Percentiles rank a stretch among this genome's conserved stretches.
phyloP scores from a whole-genome alignment of 1,140 invertebrate species.

The Choristoneura fumiferana region DNA sequence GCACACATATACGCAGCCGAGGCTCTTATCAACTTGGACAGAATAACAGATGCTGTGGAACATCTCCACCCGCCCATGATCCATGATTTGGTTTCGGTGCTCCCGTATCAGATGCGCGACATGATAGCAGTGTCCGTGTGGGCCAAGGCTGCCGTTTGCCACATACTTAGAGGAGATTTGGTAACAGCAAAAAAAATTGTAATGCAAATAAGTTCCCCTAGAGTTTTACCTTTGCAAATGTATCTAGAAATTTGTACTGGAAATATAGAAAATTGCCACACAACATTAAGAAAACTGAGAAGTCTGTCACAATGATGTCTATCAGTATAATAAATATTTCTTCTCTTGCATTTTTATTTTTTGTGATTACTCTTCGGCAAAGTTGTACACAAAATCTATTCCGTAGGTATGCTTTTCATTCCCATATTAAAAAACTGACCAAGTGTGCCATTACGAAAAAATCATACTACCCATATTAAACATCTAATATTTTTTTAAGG shows the following conservation, averaged over 20 bases:
- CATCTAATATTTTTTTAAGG: no score
- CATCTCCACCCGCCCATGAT: conserved; percentile 90
- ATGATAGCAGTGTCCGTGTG: conserved; percentile 70
- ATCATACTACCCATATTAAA: no score
- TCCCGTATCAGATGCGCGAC: conserved; percentile 65
- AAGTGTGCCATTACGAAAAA: no score
- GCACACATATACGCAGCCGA: conserved; percentile 94
- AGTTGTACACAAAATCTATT: no score
- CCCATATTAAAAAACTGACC: no score
- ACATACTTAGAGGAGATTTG: conserved; percentile 68
- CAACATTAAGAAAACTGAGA: conserved; percentile 64
- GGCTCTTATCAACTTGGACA: conserved; percentile 90
- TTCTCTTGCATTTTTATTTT: no score
- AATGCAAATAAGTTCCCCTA: conserved; percentile 67
- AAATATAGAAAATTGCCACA: conserved; percentile 73
- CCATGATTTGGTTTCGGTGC: conserved; percentile 65
- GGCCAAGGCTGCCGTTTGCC: conserved; percentile 72
- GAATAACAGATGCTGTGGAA: conserved; percentile 90
- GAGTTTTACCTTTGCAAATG: conserved; percentile 70
- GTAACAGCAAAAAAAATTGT: conserved; percentile 68
- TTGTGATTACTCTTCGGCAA: no score
- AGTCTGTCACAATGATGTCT: conserved; percentile 40
- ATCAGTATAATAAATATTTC: background rate
- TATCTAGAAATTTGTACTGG: conserved; percentile 76
- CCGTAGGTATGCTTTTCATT: no score